Percentiles rank a stretch among this genome's conserved stretches.
These are phyloP conservation scores for Trilocha varians DNA, from an alignment of 2,888 invertebrate genomes.

Conservation along the genomic window DNA sequence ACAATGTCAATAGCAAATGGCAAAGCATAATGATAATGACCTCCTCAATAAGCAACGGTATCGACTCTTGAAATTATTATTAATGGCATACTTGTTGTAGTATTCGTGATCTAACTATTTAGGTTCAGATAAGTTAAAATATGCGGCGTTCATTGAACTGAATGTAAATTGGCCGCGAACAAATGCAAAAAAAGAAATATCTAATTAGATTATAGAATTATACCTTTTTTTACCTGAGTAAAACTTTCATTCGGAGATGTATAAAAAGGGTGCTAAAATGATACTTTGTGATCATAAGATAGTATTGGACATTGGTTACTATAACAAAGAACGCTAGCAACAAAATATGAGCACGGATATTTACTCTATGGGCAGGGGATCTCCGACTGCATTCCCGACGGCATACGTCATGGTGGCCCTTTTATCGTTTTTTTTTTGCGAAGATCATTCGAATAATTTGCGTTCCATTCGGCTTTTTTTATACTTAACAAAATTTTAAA, in stretches of 20 bases:
- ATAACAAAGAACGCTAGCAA: background rate
- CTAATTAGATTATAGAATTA: too few species aligned
- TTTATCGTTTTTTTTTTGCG: background rate
- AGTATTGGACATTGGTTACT: background rate
- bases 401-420: background rate
- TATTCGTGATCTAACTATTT: constrained; percentile 17
- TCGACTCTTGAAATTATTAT: constrained; percentile 28
- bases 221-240: too few species aligned
- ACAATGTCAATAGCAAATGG: constrained; percentile 36
- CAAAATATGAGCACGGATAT: background rate
- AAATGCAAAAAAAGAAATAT: background rate
- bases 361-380: background rate
- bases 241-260: too few species aligned
- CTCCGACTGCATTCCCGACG: background rate
- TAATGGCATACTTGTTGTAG: constrained; percentile 22
- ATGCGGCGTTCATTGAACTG: background rate
- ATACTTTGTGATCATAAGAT: too few species aligned
- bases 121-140: background rate
- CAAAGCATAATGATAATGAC: constrained; percentile 35
- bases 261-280: too few species aligned
- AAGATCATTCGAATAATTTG: background rate
- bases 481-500: too few species aligned
- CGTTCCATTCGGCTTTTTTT: too few species aligned
- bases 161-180: background rate
- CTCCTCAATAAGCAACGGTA: constrained; percentile 38